Conservation (phyloP, 2,113 vertebrate species). For the Smithornis capensis region DNA sequence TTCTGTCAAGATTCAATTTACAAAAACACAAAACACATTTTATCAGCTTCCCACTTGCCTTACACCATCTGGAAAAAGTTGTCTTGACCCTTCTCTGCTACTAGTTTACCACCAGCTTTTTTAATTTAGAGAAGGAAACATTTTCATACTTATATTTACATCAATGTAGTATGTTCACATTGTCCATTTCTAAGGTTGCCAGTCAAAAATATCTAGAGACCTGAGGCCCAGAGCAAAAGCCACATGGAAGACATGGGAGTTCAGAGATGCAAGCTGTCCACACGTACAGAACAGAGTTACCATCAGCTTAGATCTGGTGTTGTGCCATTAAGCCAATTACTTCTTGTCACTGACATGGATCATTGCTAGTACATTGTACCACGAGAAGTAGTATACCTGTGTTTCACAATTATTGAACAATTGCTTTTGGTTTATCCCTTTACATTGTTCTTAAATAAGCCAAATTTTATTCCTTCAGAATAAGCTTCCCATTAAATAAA, state of each 20-base stretch:
- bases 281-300: background rate
- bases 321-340: background rate
- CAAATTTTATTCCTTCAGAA: background rate
- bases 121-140: background rate
- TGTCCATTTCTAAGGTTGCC: background rate
- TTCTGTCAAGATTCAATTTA: background rate
- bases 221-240: too few species aligned
- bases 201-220: too few species aligned
- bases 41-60: background rate
- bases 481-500: background rate
- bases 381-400: background rate
- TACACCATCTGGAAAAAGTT: background rate
- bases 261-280: fast-evolving
- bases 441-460: background rate
- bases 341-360: background rate
- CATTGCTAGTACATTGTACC: background rate
- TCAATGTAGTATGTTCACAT: background rate
- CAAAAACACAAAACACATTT: background rate
- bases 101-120: background rate
- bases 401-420: background rate
- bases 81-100: background rate
- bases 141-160: background rate
- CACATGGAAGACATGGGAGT: too few species aligned
- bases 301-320: background rate
- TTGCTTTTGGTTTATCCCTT: background rate